These are phyloP conservation scores for Probaryconus sp. DNA, from an alignment of 1,140 invertebrate genomes.

Conservation along the genomic window DNA sequence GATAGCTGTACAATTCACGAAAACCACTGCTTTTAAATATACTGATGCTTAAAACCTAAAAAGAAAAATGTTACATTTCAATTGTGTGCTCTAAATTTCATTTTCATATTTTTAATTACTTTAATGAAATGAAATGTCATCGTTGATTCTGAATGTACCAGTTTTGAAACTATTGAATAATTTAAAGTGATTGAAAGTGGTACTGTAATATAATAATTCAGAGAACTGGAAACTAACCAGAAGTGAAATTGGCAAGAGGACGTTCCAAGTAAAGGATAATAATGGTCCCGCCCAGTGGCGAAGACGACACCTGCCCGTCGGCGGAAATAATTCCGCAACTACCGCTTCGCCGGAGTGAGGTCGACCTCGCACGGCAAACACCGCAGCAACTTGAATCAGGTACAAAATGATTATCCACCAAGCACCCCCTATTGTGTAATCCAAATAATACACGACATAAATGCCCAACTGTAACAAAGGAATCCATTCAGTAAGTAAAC, in stretches of 20 bases:
- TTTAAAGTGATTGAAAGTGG: too few species aligned
- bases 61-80: constrained; percentile 40
- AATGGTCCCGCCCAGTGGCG: constrained; percentile 83
- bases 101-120: too few species aligned
- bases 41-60: constrained; percentile 85
- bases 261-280: constrained; percentile 93
- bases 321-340: constrained; percentile 83
- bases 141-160: too few species aligned
- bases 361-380: constrained; percentile 89
- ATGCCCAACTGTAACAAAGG: constrained; percentile 85
- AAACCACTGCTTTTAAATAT: constrained; percentile 88
- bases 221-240: constrained; percentile 78
- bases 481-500: too few species aligned
- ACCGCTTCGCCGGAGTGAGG: constrained; percentile 91
- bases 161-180: too few species aligned
- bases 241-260: constrained; percentile 87
- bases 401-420: constrained; percentile 93
- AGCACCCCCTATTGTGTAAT: constrained; percentile 87
- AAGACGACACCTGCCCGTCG: constrained; percentile 78
- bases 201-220: too few species aligned
- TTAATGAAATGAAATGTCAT: too few species aligned
- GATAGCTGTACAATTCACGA: constrained; percentile 86
- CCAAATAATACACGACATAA: constrained; percentile 89
- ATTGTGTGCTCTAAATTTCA: too few species aligned
- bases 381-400: constrained; percentile 85